Evolutionary conservation across 2,797 vertebrate genomes (phyloP).

Genomic region (Phataginus tetradactyla): DNA sequence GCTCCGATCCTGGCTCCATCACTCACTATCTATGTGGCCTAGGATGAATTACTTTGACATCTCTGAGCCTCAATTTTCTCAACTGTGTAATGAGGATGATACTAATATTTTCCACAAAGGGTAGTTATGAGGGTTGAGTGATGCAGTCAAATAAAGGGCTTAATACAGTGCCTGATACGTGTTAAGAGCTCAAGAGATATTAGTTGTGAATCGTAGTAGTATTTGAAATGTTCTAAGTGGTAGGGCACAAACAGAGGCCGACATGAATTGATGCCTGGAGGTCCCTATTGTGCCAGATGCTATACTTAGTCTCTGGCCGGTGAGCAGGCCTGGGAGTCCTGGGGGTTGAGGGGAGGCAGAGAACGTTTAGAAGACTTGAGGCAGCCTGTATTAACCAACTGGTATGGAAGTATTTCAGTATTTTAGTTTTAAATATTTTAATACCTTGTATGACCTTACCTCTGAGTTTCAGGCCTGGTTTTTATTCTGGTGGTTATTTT

Average conservation of each 20-base stretch:
- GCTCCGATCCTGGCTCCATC: neutral
- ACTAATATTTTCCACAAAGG: neutral
- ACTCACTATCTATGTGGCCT: neutral
- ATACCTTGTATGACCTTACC: neutral
- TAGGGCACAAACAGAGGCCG: neutral
- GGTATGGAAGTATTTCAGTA: neutral
- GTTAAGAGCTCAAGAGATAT: neutral
- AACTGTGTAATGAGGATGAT: neutral
- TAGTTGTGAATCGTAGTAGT: neutral
- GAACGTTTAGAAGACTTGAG: neutral
- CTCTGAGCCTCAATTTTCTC: neutral
- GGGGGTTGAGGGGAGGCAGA: neutral
- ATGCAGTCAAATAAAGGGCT: neutral
- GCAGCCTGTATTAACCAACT: neutral
- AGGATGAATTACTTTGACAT: neutral
- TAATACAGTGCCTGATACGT: neutral
- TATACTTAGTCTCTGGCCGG: neutral
- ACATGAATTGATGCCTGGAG: neutral
- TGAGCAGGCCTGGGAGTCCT: neutral
- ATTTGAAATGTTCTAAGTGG: neutral
- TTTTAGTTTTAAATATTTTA: constrained; percentile 51
- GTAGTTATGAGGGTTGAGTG: neutral
- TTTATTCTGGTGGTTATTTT: constrained; percentile 39
- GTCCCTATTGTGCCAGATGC: neutral
- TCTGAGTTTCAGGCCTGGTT: neutral